These are phyloP conservation scores for Drosophila repletoides DNA, from an alignment of 1,140 invertebrate genomes.

Conservation along the genomic window DNA sequence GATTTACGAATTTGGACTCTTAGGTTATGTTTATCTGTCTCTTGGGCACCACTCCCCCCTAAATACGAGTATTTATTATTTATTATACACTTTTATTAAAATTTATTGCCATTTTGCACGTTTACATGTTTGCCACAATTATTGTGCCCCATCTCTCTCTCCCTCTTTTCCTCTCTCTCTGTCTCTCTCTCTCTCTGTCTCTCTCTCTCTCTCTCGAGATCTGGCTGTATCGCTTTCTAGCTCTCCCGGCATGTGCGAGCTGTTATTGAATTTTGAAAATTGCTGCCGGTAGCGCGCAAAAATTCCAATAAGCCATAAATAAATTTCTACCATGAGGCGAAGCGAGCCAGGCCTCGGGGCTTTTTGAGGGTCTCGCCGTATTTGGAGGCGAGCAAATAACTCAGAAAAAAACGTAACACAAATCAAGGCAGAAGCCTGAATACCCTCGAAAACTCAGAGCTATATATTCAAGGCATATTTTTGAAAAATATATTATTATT, in stretches of 20 bases:
- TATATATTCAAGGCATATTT: slow-evolving; percentile 11
- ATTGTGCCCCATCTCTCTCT: slow-evolving; percentile 33
- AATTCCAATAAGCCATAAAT: slow-evolving; percentile 80
- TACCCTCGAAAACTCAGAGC: slow-evolving; percentile 49
- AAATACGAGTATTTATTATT: no score
- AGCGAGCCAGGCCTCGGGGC: slow-evolving; percentile 73
- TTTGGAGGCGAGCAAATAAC: slow-evolving; percentile 59
- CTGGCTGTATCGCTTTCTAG: slow-evolving; percentile 13
- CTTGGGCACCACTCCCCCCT: no score
- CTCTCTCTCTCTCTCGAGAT: slow-evolving; percentile 1
- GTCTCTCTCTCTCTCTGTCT: background rate
- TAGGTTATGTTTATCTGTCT: no score
- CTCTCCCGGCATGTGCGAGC: slow-evolving; percentile 36
- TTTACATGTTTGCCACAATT: slow-evolving; percentile 56
- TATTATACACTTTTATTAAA: slow-evolving; percentile 10
- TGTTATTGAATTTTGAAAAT: slow-evolving; percentile 73
- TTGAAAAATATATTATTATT: no score
- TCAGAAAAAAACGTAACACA: slow-evolving; percentile 24
- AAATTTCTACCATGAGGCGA: slow-evolving; percentile 75
- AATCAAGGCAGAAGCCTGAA: slow-evolving; percentile 58
- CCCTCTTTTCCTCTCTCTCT: background rate
- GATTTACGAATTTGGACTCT: no score
- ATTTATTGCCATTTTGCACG: slow-evolving; percentile 52
- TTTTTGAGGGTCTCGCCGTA: slow-evolving; percentile 62
- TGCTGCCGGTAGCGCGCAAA: slow-evolving; percentile 75